Evolutionary conservation across 92 coral and sea anemone species (phyloP), one percentile per base, ranked within the genome.

Genomic region (Palythoa grandiflora): DNA sequence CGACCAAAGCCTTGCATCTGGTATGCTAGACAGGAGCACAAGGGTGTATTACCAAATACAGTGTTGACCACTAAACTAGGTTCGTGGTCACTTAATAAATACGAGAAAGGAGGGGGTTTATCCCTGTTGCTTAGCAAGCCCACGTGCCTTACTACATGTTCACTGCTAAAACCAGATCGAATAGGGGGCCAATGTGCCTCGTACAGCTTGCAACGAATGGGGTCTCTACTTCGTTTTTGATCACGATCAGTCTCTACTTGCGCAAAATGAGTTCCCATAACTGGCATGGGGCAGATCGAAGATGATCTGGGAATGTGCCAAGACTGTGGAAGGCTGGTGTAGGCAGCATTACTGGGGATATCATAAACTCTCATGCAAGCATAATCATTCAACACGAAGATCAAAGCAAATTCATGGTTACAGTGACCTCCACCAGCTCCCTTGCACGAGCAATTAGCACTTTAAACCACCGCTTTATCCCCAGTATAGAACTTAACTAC

Each of bases 101-200:
- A 91, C 17, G 92, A 83, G 80, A 91, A 91, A 20, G 92, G 91
- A 40, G 91, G 91, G n/a, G 94, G 91, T 28, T 84, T 89, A 17
- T 89, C 80, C 47, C 50, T 89, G 55, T 44, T 47, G 65, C 16
- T 50, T 28, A 85, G 72, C 21, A n/a, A 36, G 8, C 55, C 81
- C 48, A 89, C 90, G n/a, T 87, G 89, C 6, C 19, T 63, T 66
- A 75, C 16, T 37, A 90, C 88, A 79, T 90, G 88, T 48, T 63
- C 73, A 35, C 73, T 68, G 73, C 73, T 68, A 68, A 68, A 68
- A 68, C 73, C 38, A 68, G 39, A 68, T 68, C 71, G 61, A 63
- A 72, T 57, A 14, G 44, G 48, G 35, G 77, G 77, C 14, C 90
- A 68, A 19, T 90, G 68, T 5, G 90, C 93, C 48, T 93, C 91